Conservation (phyloP, 1,140 invertebrate species). For the Ectropis grisescens region DNA sequence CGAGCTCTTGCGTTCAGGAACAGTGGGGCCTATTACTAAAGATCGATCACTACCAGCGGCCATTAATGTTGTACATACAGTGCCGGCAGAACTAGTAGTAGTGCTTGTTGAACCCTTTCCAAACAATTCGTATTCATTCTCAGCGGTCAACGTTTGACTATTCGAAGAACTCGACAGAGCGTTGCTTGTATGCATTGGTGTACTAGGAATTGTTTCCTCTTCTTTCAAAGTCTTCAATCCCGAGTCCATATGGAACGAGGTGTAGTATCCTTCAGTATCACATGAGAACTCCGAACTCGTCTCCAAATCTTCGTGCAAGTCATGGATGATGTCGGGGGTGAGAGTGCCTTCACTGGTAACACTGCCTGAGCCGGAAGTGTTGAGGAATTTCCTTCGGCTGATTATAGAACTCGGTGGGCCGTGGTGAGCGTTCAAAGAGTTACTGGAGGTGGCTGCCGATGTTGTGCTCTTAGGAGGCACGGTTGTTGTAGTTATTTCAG, state of each 20-base stretch:
- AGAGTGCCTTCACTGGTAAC: slow-evolving; percentile 88
- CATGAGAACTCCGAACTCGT: slow-evolving; percentile 95
- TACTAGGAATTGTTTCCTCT: slow-evolving; percentile 77
- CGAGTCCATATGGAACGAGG: slow-evolving; percentile 96
- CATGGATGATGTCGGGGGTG: slow-evolving; percentile 84
- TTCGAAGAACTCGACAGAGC: slow-evolving; percentile 73
- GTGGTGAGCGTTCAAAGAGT: slow-evolving; percentile 73
- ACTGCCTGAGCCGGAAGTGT: slow-evolving; percentile 84
- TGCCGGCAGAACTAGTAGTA: slow-evolving; percentile 90
- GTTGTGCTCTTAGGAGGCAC: slow-evolving; percentile 80
- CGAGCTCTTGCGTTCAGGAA: slow-evolving; percentile 83
- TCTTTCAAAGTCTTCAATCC: slow-evolving; percentile 89
- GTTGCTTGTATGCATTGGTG: slow-evolving; percentile 74
- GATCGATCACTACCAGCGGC: slow-evolving; percentile 72
- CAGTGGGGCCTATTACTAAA: slow-evolving; percentile 75
- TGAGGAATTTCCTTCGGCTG: slow-evolving; percentile 75
- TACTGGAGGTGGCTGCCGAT: slow-evolving; percentile 76
- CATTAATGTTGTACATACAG: slow-evolving; percentile 85
- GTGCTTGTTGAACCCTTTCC: slow-evolving; percentile 90
- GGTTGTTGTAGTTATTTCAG: slow-evolving; percentile 80
- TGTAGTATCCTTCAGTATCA: slow-evolving; percentile 97
- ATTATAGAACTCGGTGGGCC: slow-evolving; percentile 78
- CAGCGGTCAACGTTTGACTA: slow-evolving; percentile 75
- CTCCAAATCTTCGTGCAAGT: slow-evolving; percentile 87
- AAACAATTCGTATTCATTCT: slow-evolving; percentile 91